Base-by-base conservation (phyloP, 2,888 invertebrate species). In the Caenorhabditis sp. region DNA sequence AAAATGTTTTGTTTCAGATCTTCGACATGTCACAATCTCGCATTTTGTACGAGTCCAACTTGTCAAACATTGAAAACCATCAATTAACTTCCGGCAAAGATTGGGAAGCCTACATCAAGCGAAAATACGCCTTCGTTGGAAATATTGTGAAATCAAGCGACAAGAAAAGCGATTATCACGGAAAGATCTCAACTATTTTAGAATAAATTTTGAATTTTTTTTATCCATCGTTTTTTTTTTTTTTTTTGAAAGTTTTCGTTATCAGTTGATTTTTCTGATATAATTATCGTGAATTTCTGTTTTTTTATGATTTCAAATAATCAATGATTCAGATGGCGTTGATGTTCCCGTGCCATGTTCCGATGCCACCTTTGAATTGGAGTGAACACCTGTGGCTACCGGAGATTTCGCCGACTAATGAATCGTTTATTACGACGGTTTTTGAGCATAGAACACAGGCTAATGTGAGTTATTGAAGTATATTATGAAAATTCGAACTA, bases 11-110 rank as follows among this genome's bases (percentile, higher is more conserved):
- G 21, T 58, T 81, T 25, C 57, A 87, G 86, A 84, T 86, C 52
- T 86, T 77, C 65, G 86, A 86, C 63, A 77, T 86, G 26, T 79
- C 85, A 7, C 76, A 77, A 14, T 85, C 84, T 14, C 71, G 60
- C 8, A 73, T 76, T 57, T 83, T 85, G 62, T 86, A 86, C 73
- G 84, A 63, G 10, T 36, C 56, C 43, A 67, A 71, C 52, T 59
- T 59, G 8, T 63, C 54, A 14, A 3, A 56, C 0, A 57, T 72
- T 43, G 71, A 67, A 23, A n/a, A 43, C 2, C 25, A 53, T 12
- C 31, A 43, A 12, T 43, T 63, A 20, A 74, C 67, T 10, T 72
- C 67, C 12, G 76, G 71, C n/a, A 50, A 61, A 31, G 80, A 82
- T 57, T 82, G 82, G 82, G 73, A 73, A 50, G 25, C 64, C 17